phyloP scores from a whole-genome alignment of 2,113 vertebrate species.

The Opisthocomus hoazin region DNA sequence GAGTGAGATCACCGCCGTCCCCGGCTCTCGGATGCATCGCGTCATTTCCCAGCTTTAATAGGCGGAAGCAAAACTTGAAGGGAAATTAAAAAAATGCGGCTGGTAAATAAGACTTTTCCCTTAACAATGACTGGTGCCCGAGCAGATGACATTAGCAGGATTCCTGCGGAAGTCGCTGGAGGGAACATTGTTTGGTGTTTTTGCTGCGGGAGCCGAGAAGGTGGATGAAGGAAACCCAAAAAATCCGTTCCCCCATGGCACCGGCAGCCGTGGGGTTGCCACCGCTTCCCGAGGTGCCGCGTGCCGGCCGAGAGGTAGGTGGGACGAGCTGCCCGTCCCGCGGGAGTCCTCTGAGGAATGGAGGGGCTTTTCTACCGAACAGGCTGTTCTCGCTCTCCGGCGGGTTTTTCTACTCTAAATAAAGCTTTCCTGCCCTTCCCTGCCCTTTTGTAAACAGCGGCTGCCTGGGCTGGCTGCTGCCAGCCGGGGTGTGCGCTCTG shows the following conservation, averaged over 20 bases:
- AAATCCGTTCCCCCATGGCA: fast-evolving
- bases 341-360: fast-evolving
- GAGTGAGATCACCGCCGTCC: background rate
- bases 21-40: fast-evolving
- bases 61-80: background rate
- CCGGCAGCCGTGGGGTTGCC: background rate
- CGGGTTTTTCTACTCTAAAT: background rate
- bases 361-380: background rate
- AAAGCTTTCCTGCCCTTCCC: background rate
- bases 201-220: background rate
- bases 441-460: background rate
- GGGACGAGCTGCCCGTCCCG: background rate
- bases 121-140: background rate
- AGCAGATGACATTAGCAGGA: background rate
- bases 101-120: background rate
- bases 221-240: background rate
- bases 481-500: background rate
- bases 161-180: background rate
- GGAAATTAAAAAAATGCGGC: background rate
- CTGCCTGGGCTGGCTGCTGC: background rate
- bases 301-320: background rate
- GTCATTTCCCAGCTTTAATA: constrained; percentile 22
- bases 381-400: background rate
- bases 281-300: fast-evolving
- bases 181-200: background rate